These are phyloP conservation scores for Cervus canadensis DNA, from an alignment of 2,113 vertebrate genomes.

Conservation along the genomic window DNA sequence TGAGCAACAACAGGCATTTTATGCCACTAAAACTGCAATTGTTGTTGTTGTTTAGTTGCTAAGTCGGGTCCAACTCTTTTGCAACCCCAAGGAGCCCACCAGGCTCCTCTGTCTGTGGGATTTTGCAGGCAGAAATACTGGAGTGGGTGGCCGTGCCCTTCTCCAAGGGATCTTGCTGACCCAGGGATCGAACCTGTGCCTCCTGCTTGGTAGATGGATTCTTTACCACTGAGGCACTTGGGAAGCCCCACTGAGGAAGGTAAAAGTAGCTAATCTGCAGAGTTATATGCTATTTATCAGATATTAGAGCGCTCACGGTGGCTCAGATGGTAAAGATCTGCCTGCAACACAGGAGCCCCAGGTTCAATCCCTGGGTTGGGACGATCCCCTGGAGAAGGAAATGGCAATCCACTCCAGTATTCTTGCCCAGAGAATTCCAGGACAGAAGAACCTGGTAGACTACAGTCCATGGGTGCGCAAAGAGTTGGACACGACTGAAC, in stretches of 20 bases:
- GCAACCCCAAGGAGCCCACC: neutral
- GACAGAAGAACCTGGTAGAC: neutral
- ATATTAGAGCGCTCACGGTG: neutral
- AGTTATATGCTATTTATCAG: neutral
- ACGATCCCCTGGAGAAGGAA: neutral
- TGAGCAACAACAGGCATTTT: neutral
- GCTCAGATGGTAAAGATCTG: neutral
- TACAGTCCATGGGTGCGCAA: neutral
- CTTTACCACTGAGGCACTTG: neutral
- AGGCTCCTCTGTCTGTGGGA: neutral
- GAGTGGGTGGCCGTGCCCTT: neutral
- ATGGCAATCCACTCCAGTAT: neutral
- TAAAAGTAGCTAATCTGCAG: neutral
- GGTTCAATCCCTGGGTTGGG: neutral
- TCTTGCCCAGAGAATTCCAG: neutral
- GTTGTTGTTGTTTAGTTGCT: neutral
- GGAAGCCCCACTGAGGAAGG: neutral
- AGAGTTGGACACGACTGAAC: neutral
- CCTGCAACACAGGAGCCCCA: neutral
- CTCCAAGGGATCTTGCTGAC: neutral
- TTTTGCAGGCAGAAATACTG: neutral
- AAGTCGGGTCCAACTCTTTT: neutral
- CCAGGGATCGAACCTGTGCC: accelerated
- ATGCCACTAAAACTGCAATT: neutral
- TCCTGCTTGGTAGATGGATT: neutral